Evolutionary conservation across 2,888 invertebrate genomes (phyloP).

Genomic region (Ecliptopera silaceata): DNA sequence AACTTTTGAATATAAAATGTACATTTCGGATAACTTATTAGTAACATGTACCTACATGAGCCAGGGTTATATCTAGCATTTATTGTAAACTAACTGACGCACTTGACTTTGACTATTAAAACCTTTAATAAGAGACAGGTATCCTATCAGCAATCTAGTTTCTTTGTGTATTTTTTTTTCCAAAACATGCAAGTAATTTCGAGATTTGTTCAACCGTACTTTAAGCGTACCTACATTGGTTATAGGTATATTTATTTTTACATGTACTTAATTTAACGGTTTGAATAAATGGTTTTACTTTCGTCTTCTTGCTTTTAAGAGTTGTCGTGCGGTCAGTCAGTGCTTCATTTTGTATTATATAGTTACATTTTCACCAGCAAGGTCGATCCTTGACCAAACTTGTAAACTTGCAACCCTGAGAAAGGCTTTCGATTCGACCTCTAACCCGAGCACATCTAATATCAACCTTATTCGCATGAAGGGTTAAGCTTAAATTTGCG

Average conservation of each 20-base stretch:
- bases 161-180: too few species aligned
- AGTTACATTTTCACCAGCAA: slow-evolving; percentile 19
- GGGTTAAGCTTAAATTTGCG: neutral
- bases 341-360: neutral
- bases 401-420: slow-evolving; percentile 34
- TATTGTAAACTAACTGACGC: neutral
- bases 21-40: slow-evolving; percentile 9
- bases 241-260: too few species aligned
- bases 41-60: slow-evolving; percentile 1
- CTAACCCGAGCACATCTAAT: neutral
- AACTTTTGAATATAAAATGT: slow-evolving; percentile 4
- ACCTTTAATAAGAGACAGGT: too few species aligned
- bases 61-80: neutral
- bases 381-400: slow-evolving; percentile 33
- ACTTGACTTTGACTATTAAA: neutral
- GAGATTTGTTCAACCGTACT: too few species aligned
- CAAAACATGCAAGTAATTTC: too few species aligned
- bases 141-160: too few species aligned
- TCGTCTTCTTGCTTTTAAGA: too few species aligned
- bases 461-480: slow-evolving; percentile 6
- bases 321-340: neutral
- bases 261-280: too few species aligned
- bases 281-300: too few species aligned
- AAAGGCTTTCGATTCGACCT: slow-evolving; percentile 31
- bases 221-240: too few species aligned